Base-by-base conservation (phyloP, 2,113 vertebrate species). In the Nibea albiflora region DNA sequence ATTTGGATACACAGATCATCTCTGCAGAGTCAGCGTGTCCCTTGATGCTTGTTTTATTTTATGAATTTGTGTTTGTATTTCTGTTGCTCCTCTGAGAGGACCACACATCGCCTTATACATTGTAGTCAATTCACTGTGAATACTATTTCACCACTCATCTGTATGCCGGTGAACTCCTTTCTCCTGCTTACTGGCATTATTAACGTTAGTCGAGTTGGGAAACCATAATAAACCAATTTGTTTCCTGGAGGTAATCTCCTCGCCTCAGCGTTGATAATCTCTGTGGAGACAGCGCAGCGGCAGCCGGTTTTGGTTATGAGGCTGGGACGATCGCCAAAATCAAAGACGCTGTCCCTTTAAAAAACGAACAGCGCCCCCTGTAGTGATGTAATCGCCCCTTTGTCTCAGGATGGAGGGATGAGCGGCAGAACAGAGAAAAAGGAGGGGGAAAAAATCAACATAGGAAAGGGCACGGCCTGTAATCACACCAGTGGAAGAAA, bases 231-330 rank as follows among this genome's bases (percentile, higher is more conserved):
- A 81, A 85, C 61, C 79, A 73, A 69, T 84, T 87, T 85, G 73
- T 80, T 87, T 85, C 61, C 69, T 73, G 70, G 69, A 81, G 83
- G 89, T 89, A 88, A 89, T 91, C 81, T 83, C 64, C 80, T 73
- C 75, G 69, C 71, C 68, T 70, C 73, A 17, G 52, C 39, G 26
- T 56, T 61, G 81, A 83, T 85, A 84, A 92, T 89, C 87, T 91
- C 83, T 57, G 73, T 80, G 85, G 88, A 89, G 85, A 83, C 68
- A 5, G 68, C 26, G 53, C 56, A 53, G 69, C 64, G 68, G 67
- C 79, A 78, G 81, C 72, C 67, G 19, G 49, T 73, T 81, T 86
- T 53, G 76, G 73, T 85, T 77, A 80, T 46, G 58, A 80, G 70
- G 54, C 81, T 35, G 79, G 76, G 81, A 64, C 11, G 1, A 57